Percentiles rank a stretch among this genome's conserved stretches.
These are phyloP conservation scores for Trididemnum miniatum DNA, from an alignment of 23 tunicate genomes.

Conservation along the genomic window DNA sequence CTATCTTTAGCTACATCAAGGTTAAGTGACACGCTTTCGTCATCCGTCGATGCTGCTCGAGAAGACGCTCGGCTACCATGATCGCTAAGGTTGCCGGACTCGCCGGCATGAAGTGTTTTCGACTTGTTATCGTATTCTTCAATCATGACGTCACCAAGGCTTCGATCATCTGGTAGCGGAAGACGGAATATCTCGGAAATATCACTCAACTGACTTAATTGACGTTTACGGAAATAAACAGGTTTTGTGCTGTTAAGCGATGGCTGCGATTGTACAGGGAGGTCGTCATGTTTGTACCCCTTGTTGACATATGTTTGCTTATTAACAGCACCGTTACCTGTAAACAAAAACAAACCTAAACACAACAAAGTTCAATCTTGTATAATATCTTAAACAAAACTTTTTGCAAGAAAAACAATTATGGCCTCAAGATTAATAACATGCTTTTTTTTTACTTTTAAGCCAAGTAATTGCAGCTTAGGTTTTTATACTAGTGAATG, in stretches of 20 bases:
- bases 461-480: too few species aligned
- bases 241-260: neutral
- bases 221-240: neutral
- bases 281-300: neutral
- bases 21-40: neutral
- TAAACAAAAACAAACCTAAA: too few species aligned
- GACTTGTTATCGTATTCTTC: conserved; percentile 59
- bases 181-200: conserved; percentile 35
- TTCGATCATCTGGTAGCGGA: conserved; percentile 44
- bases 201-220: conserved; percentile 42
- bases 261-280: too few species aligned
- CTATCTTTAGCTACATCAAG: neutral
- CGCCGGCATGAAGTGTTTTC: conserved; percentile 16
- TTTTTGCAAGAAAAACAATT: too few species aligned
- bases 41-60: neutral
- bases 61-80: neutral
- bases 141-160: conserved; percentile 60
- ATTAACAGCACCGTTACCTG: neutral
- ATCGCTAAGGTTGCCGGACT: conserved; percentile 2
- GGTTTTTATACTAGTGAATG: too few species aligned
- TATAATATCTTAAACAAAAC: too few species aligned
- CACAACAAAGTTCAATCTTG: too few species aligned
- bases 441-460: too few species aligned
- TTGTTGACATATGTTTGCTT: neutral
- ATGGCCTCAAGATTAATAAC: too few species aligned